Base-by-base conservation (phyloP, 2,797 vertebrate species). In the Danio choprae region DNA sequence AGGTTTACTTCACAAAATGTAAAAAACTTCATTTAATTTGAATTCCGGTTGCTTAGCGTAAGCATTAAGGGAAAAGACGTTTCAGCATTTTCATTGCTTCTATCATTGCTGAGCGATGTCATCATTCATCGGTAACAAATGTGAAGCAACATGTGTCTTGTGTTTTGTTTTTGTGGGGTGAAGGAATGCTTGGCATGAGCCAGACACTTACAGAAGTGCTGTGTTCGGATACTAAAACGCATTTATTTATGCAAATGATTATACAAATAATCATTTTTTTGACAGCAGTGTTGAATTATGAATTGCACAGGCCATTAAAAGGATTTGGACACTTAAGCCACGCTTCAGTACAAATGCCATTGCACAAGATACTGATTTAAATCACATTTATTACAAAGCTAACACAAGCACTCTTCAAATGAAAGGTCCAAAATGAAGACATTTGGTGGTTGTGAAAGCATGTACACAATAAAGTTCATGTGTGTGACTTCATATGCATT, bases 61-160 rank as follows among this genome's bases (percentile, higher is more conserved):
- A 64, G 46, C 64, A 77, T 82, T 84, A 65, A 46, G 64, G 76
- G 29, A 44, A 68, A 80, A 55, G 74, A 83, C 86, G 40, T 56
- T 81, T 86, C 80, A 77, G 67, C 59, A 43, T 76, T 73, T 86
- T 56, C 81, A 83, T 85, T 85, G 85, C 81, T 79, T 73, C 41
- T 74, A 81, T 76, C 62, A 74, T 76, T 81, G 83, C 79, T 55
- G 43, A 83, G 36, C 82, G 44, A 71, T 85, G 81, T 86, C 86
- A 83, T 87, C 81, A 60, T 89, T 84, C 84, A 86, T 89, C 70
- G 85, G 81, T 87, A 88, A 88, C 83, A 85, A 79, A 87, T 88
- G 71, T 84, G 72, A 70, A 84, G 77, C 58, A 63, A 77, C 74
- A 74, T 81, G 56, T 75, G 83, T 79, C 85, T 83, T 81, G 81